A percentile compares a stretch with the other conserved stretches of the same genome.
phyloP scores from a whole-genome alignment of 1,140 invertebrate species.

The Caenorhabditis inopinata region DNA sequence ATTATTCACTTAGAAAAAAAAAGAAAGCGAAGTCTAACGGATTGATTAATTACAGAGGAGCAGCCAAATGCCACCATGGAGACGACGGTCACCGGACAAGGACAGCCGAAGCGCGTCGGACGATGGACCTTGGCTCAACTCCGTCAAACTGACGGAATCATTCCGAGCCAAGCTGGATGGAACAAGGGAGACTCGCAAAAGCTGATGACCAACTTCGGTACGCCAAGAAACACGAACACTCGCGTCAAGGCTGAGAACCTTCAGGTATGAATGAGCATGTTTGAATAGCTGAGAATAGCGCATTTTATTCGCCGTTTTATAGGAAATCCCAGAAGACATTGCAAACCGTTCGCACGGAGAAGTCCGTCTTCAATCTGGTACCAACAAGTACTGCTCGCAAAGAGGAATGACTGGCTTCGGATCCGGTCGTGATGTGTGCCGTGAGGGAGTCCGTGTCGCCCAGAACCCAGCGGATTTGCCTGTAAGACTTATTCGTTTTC shows the following conservation, averaged over 20 bases:
- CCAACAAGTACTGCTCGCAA: constrained; percentile 52
- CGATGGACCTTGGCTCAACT: constrained; percentile 65
- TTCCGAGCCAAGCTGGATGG: constrained; percentile 67
- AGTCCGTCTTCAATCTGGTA: constrained; percentile 66
- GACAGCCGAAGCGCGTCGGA: constrained; percentile 64
- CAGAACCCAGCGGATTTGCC: constrained; percentile 61
- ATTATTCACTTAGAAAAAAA: background rate
- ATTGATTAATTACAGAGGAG: constrained; percentile 53
- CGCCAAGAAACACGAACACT: constrained; percentile 65
- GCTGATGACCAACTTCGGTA: constrained; percentile 66
- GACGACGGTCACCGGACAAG: constrained; percentile 63
- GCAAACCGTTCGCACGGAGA: constrained; percentile 60
- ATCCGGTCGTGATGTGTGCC: constrained; percentile 65
- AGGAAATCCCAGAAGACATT: constrained; percentile 64
- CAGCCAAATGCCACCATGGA: constrained; percentile 66
- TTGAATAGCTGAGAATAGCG: too few species aligned
- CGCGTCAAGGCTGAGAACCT: constrained; percentile 65
- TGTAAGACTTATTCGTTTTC: constrained; percentile 42
- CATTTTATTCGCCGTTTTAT: constrained; percentile 38
- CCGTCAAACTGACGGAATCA: constrained; percentile 65
- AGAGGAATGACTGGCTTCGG: constrained; percentile 62
- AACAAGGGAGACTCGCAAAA: constrained; percentile 67
- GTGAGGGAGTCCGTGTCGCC: constrained; percentile 62
- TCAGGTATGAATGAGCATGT: constrained; percentile 55
- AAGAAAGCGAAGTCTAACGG: background rate